Conservation (phyloP, 2,113 vertebrate genomes). For the Climacteris rufus region DNA sequence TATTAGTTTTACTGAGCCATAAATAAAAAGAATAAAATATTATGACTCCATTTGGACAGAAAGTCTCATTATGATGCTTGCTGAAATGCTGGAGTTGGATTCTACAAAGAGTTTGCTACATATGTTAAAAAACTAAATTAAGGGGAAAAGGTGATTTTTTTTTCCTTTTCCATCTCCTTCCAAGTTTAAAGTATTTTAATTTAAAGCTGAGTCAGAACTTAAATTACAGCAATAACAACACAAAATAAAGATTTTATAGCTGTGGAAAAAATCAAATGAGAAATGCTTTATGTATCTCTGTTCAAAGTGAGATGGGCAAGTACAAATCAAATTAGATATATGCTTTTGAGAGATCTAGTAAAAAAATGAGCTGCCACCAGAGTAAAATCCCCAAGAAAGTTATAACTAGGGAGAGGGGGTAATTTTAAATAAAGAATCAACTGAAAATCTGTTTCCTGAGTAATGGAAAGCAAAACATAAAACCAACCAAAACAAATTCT, state of each 20-base stretch:
- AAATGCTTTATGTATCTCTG: neutral
- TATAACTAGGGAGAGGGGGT: neutral
- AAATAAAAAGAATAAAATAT: slow-evolving; percentile 18
- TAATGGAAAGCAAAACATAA: neutral
- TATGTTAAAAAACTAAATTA: neutral
- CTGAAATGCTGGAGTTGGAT: neutral
- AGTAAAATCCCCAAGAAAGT: neutral
- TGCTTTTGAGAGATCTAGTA: neutral
- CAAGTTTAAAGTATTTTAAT: neutral
- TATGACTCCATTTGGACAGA: slow-evolving; percentile 13
- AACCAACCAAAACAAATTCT: neutral
- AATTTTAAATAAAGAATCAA: neutral
- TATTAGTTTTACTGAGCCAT: neutral
- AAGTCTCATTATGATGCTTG: neutral
- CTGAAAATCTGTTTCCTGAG: neutral
- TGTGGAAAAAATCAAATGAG: neutral
- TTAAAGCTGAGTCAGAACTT: neutral
- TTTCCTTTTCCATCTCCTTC: neutral
- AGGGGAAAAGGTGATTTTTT: neutral
- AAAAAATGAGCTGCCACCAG: neutral
- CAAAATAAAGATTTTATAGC: neutral
- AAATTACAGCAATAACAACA: neutral
- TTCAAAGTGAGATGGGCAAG: neutral
- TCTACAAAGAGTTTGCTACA: neutral
- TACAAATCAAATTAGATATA: neutral